Base-by-base conservation (phyloP, 2,888 invertebrate species). In the Tenthredo distinguenda region DNA sequence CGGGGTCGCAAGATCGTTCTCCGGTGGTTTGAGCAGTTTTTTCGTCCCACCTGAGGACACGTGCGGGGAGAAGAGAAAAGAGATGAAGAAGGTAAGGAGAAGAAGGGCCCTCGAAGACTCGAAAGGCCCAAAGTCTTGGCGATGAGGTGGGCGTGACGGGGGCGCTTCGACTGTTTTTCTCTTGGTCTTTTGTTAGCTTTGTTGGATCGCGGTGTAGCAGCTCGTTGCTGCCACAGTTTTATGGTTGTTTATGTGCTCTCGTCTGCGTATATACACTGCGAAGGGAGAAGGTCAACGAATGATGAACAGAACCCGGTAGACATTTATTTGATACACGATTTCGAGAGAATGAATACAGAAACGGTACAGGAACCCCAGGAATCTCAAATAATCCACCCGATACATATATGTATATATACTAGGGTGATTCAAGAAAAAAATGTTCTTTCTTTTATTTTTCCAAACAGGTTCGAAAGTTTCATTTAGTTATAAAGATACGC, bases 191-290 rank as follows among this genome's bases (percentile, higher is more conserved):
- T 83, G 83, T 83, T 83, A 68, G 83, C 50, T 65, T 81, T 65
- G 81, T 58, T 81, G n/a, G 81, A n/a, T 71, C 68, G 83, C 83
- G 68, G 83, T 68, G 83, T 83, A 83, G 83, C 83, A 83, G 83
- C 83, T 83, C 83, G 83, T 83, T 83, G 83, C 71, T 83, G 71
- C 83, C 68, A 68, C 83, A 83, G 47, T 83, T 83, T 83, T 83
- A 83, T 71, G 83, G 71, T 83, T 83, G 83, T 83, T 83, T 83
- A 83, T 71, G 83, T 62, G 40, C 68, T 68, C 83, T 71, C 68
- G 83, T 83, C 83, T 68, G 10, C 43, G 83, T 31, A 26, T 43
- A 26, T 43, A 65, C 40, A 18, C n/a, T 34, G 83, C 47, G 50
- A 83, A 68, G 34, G 47, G 68, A 83, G 47, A 43, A 83, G 83